Conservation (phyloP, 2,888 invertebrate genomes). For the Ariolimax columbianus region DNA sequence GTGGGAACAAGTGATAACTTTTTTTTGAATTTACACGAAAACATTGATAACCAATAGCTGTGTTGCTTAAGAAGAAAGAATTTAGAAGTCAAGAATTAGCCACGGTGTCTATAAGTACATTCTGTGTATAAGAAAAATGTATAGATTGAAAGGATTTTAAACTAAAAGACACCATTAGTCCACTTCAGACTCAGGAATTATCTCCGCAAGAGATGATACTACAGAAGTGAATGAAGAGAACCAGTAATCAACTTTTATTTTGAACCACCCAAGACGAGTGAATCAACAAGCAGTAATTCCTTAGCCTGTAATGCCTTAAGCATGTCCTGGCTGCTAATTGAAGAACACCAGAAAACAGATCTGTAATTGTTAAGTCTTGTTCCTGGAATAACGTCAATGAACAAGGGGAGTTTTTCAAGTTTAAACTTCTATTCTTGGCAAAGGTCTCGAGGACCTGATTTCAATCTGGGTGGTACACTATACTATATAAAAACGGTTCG, state of each 20-base stretch:
- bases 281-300: background rate
- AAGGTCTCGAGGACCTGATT: slow-evolving; percentile 5
- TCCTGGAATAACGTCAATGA: background rate
- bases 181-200: slow-evolving; percentile 3
- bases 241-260: background rate
- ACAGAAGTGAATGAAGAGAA: background rate
- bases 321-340: slow-evolving; percentile 19
- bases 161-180: no score
- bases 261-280: slow-evolving; percentile 18
- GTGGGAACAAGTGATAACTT: no score
- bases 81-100: no score
- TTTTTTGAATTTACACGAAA: no score
- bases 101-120: no score
- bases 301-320: slow-evolving; percentile 26
- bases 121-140: no score
- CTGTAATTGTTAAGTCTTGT: slow-evolving; percentile 32
- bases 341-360: slow-evolving; percentile 11
- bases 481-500: background rate
- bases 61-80: no score
- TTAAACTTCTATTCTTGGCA: slow-evolving; percentile 24
- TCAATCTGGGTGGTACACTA: slow-evolving; percentile 8
- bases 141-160: no score
- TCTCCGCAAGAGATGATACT: background rate
- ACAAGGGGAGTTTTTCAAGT: background rate
- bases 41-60: no score